These are phyloP conservation scores for Tipula helvola DNA, from an alignment of 2,888 invertebrate genomes.

Conservation along the genomic window DNA sequence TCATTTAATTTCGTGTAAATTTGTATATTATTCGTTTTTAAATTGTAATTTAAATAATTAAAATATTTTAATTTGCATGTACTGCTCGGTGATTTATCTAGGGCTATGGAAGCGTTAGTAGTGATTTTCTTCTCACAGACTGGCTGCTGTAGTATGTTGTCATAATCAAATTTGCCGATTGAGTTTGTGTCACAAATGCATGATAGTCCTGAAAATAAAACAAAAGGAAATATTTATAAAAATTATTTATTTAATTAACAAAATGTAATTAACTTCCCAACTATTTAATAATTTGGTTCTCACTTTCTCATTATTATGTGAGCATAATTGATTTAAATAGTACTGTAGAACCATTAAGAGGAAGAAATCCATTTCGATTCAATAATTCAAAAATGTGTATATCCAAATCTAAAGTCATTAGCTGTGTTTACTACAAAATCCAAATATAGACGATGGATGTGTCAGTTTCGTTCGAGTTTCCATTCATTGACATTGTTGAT, in stretches of 20 bases:
- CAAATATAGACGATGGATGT: neutral
- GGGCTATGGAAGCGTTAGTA: constrained; percentile 6
- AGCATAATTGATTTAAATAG: too few relatives aligned
- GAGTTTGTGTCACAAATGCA: constrained; percentile 20
- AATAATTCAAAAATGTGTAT: neutral
- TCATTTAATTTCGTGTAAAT: constrained; percentile 15
- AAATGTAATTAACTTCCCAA: too few relatives aligned
- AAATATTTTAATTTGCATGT: constrained; percentile 25
- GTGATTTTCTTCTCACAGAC: constrained; percentile 12
- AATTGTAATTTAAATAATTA: constrained; percentile 15
- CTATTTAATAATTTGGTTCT: too few relatives aligned
- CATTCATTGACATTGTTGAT: neutral
- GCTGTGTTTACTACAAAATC: neutral
- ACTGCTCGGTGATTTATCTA: neutral
- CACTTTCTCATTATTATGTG: too few relatives aligned
- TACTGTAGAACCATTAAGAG: too few relatives aligned
- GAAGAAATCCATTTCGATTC: too few relatives aligned
- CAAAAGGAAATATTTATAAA: neutral
- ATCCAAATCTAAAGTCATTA: neutral
- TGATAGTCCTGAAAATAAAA: neutral
- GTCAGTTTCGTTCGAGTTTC: neutral
- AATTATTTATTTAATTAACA: neutral
- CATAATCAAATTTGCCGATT: constrained; percentile 14
- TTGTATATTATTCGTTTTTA: constrained; percentile 6
- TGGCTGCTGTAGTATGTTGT: constrained; percentile 19